Evolutionary conservation across 1,140 invertebrate species (phyloP).

Genomic region (Drosophila pallidifrons): DNA sequence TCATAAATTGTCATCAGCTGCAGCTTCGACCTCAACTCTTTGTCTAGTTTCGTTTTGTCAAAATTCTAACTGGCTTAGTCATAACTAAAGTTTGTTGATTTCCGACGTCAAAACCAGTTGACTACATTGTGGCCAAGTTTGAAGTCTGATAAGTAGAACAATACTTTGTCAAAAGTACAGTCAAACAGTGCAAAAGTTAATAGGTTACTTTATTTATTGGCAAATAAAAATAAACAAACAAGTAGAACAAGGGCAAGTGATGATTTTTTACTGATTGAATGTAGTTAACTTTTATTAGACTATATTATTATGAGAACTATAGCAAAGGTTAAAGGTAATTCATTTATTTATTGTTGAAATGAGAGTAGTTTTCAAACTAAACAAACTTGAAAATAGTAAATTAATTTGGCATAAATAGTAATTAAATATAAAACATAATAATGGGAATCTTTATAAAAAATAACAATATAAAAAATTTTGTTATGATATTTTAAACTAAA

Average conservation of each 20-base stretch:
- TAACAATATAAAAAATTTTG: too few relatives aligned
- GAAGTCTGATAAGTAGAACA: conserved; percentile 17
- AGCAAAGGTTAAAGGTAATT: too few relatives aligned
- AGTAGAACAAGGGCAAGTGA: neutral
- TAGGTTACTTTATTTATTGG: conserved; percentile 2
- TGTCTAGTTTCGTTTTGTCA: conserved; percentile 26
- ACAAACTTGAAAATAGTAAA: too few relatives aligned
- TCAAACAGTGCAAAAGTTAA: neutral
- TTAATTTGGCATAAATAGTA: too few relatives aligned
- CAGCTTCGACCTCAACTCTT: conserved; percentile 8
- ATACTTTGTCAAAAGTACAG: neutral
- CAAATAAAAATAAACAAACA: neutral
- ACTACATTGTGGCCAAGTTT: conserved; percentile 26
- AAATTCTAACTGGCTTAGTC: conserved; percentile 22
- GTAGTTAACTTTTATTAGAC: too few relatives aligned
- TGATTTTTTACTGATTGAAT: too few relatives aligned
- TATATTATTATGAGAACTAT: too few relatives aligned
- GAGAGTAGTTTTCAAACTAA: too few relatives aligned
- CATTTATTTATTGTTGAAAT: too few relatives aligned
- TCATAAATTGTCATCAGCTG: conserved; percentile 47
- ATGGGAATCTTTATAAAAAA: too few relatives aligned
- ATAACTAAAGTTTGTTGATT: conserved; percentile 17
- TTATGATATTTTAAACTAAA: too few relatives aligned
- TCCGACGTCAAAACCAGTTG: conserved; percentile 1
- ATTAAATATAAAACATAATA: too few relatives aligned